Evolutionary conservation across 2,888 invertebrate species (phyloP).

Genomic region (Blera fallax): DNA sequence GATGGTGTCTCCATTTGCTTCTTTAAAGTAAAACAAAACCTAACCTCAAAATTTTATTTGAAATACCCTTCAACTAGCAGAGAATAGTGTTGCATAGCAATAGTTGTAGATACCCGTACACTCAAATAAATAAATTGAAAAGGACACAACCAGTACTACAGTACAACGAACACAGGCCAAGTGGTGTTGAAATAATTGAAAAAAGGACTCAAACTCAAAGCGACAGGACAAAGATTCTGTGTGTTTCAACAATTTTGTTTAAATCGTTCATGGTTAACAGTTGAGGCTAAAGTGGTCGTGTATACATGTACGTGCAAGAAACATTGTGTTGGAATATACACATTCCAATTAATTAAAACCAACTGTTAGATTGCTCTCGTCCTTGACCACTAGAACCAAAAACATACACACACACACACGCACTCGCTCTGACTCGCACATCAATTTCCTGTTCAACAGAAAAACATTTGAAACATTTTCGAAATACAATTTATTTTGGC

Average conservation of each 20-base stretch:
- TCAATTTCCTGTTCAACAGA: conserved; percentile 33
- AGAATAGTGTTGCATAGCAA: conserved; percentile 46
- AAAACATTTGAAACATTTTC: conserved; percentile 59
- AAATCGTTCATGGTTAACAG: conserved; percentile 13
- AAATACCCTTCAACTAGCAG: conserved; percentile 5
- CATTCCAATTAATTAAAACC: conserved; percentile 57
- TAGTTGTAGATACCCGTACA: conserved; percentile 22
- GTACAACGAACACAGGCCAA: not conserved
- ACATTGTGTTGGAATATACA: not conserved
- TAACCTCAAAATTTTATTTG: conserved; percentile 49
- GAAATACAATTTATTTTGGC: conserved; percentile 56
- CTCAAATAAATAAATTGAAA: conserved; percentile 32
- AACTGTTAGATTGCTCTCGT: conserved; percentile 48
- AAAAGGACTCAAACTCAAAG: conserved; percentile 41
- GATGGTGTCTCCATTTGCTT: conserved; percentile 43
- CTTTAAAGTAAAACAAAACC: conserved; percentile 27
- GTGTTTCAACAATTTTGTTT: conserved; percentile 43
- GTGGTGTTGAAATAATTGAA: conserved; percentile 58
- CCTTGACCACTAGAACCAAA: conserved; percentile 39
- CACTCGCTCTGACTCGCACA: conserved; percentile 3
- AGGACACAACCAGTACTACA: conserved; percentile 8
- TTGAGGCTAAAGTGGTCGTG: not conserved
- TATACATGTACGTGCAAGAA: not conserved
- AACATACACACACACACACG: not conserved
- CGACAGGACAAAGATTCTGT: conserved; percentile 33